Conservation (phyloP, 2,888 invertebrate genomes). For the Eupithecia insigniata region DNA sequence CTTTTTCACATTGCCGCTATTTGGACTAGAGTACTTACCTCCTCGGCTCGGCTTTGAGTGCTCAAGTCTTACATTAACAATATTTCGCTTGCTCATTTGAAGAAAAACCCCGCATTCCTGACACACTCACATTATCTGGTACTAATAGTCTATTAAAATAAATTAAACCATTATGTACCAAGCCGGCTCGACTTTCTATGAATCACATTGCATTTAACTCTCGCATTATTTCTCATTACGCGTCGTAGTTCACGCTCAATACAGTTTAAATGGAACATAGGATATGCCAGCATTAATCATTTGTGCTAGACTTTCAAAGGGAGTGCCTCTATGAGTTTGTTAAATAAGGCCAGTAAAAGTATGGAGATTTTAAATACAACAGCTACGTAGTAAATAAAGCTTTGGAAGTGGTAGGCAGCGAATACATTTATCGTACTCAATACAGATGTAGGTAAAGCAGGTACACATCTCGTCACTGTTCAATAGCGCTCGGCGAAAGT, state of each 20-base stretch:
- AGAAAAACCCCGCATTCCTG: conserved; percentile 17
- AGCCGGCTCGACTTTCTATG: conserved; percentile 38
- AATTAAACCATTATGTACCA: conserved; percentile 36
- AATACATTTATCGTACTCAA: neutral
- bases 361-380: neutral
- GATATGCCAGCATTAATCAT: conserved; percentile 33
- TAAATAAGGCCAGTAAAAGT: conserved; percentile 6
- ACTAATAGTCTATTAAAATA: conserved; percentile 31
- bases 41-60: neutral
- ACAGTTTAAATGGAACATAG: conserved; percentile 14
- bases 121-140: conserved; percentile 30
- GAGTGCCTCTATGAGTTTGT: conserved; percentile 27
- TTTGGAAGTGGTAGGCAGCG: neutral
- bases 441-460: neutral
- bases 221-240: conserved; percentile 27
- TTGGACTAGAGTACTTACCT: neutral
- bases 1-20: neutral
- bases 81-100: neutral
- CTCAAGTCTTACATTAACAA: neutral
- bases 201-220: conserved; percentile 18
- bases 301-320: conserved; percentile 31
- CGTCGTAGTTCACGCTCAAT: conserved; percentile 30
- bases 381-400: neutral
- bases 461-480: too few relatives aligned
- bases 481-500: too few relatives aligned